Conservation (phyloP, 2,888 invertebrate species). For the Protophormia terraenovae region DNA sequence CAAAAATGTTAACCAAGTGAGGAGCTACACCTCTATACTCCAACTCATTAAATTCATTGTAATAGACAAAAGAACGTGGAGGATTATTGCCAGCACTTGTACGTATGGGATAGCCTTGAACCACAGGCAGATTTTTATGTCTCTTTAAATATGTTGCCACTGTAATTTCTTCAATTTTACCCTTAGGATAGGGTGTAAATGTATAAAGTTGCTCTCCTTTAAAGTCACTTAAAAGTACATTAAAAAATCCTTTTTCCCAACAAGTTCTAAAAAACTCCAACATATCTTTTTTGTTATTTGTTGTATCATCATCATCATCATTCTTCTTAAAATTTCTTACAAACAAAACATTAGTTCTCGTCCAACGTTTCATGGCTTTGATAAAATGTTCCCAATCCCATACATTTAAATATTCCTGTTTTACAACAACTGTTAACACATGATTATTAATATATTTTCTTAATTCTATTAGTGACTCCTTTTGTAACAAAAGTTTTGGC, state of each 20-base stretch:
- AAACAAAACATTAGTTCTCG: constrained; percentile 27
- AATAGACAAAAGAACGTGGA: constrained; percentile 28
- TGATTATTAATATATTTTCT: constrained; percentile 7
- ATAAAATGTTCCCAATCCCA: constrained; percentile 3
- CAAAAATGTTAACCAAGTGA: constrained; percentile 6
- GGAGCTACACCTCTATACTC: background rate
- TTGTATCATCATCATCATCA: background rate
- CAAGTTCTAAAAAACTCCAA: constrained; percentile 13
- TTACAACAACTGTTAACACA: constrained; percentile 2
- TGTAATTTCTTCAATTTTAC: background rate
- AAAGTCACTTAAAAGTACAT: constrained; percentile 7
- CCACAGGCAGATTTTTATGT: background rate
- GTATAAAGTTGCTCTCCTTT: background rate
- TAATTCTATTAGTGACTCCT: background rate
- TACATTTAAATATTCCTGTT: background rate
- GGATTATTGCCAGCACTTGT: constrained; percentile 32
- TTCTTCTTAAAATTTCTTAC: background rate
- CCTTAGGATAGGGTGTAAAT: background rate
- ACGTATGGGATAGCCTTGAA: constrained; percentile 31
- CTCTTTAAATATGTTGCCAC: background rate
- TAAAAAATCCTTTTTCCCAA: constrained; percentile 37
- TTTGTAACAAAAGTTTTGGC: constrained; percentile 11
- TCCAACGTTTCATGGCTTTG: constrained; percentile 7
- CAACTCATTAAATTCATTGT: background rate
- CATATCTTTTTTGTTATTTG: background rate